Evolutionary conservation across 2,797 vertebrate genomes (phyloP).

Genomic region (Notolepis coatsorum): DNA sequence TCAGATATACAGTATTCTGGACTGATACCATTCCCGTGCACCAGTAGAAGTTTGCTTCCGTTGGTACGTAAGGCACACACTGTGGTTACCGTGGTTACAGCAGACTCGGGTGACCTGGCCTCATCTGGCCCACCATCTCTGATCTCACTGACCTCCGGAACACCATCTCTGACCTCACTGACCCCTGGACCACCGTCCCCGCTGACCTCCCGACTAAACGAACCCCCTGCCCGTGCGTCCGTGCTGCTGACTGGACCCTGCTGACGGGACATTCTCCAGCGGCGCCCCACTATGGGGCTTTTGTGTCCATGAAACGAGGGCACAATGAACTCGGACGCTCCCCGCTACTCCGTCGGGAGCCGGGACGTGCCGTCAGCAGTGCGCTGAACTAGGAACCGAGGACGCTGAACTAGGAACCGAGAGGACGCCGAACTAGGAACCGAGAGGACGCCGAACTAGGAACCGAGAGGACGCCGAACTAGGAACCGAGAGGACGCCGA

Average conservation of each 20-base stretch:
- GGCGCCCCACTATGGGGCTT: slow-evolving; percentile 36
- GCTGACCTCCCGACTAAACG: slow-evolving; percentile 49
- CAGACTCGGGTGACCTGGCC: slow-evolving; percentile 12
- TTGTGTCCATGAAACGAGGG: slow-evolving; percentile 55
- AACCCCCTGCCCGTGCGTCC: slow-evolving; percentile 49
- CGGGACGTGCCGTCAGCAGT: slow-evolving; percentile 14
- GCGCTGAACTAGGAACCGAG: too few relatives aligned
- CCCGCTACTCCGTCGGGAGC: slow-evolving; percentile 3
- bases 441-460: too few relatives aligned
- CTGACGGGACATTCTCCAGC: slow-evolving; percentile 64
- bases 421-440: not conserved
- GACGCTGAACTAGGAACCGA: slow-evolving; percentile 11
- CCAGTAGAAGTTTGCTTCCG: not conserved
- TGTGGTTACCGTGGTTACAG: not conserved
- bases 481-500: not conserved
- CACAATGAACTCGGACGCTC: slow-evolving; percentile 47
- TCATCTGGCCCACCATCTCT: not conserved
- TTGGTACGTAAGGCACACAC: not conserved
- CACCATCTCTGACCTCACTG: too few relatives aligned
- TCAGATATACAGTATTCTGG: too few relatives aligned
- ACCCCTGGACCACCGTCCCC: too few relatives aligned
- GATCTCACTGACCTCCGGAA: slow-evolving; percentile 55
- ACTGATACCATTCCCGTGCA: not conserved
- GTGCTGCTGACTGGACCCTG: too few relatives aligned
- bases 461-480: slow-evolving; percentile 2